These are phyloP conservation scores for Galaxias olidus DNA, from an alignment of 2,797 vertebrate genomes.

Conservation along the genomic window DNA sequence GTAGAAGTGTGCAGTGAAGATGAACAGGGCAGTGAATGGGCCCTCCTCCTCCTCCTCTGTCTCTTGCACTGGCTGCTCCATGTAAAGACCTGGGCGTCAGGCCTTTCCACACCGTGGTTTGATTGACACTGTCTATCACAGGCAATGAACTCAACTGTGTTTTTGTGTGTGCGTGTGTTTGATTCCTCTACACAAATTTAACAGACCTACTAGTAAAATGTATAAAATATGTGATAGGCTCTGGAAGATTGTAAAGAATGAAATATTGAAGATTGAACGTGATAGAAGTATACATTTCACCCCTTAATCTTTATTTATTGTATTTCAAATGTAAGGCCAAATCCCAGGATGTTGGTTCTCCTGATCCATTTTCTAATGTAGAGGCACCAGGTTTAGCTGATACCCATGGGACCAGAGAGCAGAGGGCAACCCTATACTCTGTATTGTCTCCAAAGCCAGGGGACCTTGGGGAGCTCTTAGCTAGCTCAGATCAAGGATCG, in stretches of 20 bases:
- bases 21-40: conserved; percentile 47
- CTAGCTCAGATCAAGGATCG: conserved; percentile 88
- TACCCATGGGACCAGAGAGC: background rate
- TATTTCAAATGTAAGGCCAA: too few species aligned
- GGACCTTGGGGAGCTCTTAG: conserved; percentile 79
- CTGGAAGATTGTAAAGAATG: too few species aligned
- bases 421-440: conserved; percentile 19
- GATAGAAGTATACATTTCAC: too few species aligned
- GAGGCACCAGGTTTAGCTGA: background rate
- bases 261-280: too few species aligned
- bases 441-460: conserved; percentile 63
- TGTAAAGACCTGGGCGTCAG: conserved; percentile 52
- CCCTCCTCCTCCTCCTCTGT: conserved; percentile 19
- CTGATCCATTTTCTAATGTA: background rate
- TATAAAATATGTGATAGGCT: too few species aligned
- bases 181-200: background rate
- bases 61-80: background rate
- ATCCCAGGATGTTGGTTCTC: too few species aligned
- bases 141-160: conserved; percentile 48
- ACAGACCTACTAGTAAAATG: too few species aligned
- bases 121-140: conserved; percentile 61
- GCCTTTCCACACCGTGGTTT: conserved; percentile 52
- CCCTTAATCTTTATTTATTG: too few species aligned
- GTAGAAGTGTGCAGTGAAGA: conserved; percentile 42
- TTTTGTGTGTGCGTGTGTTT: background rate